phyloP scores from a whole-genome alignment of 2,797 vertebrate genomes.

The Gambusia yucatana region DNA sequence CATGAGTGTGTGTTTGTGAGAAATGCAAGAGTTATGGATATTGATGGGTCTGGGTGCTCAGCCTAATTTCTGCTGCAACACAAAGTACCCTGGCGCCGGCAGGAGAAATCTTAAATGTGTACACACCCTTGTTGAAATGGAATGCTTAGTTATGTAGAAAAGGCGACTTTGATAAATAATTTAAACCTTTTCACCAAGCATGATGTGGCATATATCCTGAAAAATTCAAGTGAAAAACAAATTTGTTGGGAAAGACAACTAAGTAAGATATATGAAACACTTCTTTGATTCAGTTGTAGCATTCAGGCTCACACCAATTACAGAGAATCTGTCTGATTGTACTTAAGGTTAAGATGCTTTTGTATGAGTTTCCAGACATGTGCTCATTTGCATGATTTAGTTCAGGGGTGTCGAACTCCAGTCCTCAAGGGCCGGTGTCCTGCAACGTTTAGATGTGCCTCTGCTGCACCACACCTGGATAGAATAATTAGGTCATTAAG shows the following conservation, averaged over 20 bases:
- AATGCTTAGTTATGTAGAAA: neutral
- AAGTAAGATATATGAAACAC: neutral
- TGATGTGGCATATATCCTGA: neutral
- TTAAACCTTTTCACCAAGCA: neutral
- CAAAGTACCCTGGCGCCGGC: constrained; percentile 63
- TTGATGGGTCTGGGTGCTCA: constrained; percentile 68
- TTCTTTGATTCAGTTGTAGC: neutral
- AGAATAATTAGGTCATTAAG: too few species aligned
- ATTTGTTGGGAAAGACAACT: neutral
- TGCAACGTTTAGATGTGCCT: too few species aligned
- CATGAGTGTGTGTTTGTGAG: constrained; percentile 37
- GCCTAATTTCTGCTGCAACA: constrained; percentile 71
- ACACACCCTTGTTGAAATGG: neutral
- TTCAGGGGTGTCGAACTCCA: too few species aligned
- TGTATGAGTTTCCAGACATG: neutral
- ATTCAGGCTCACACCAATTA: neutral
- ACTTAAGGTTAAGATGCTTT: neutral
- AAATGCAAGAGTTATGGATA: constrained; percentile 64
- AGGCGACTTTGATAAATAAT: neutral
- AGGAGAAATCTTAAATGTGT: constrained; percentile 44
- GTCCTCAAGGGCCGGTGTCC: too few species aligned
- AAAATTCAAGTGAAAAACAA: neutral
- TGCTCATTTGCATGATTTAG: neutral
- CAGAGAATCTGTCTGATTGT: neutral
- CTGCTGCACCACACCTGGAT: too few species aligned